Percentiles rank a stretch among this genome's conserved stretches.
Evolutionary conservation across 2,797 vertebrate genomes (phyloP).

Genomic region (Silurus aristotelis): DNA sequence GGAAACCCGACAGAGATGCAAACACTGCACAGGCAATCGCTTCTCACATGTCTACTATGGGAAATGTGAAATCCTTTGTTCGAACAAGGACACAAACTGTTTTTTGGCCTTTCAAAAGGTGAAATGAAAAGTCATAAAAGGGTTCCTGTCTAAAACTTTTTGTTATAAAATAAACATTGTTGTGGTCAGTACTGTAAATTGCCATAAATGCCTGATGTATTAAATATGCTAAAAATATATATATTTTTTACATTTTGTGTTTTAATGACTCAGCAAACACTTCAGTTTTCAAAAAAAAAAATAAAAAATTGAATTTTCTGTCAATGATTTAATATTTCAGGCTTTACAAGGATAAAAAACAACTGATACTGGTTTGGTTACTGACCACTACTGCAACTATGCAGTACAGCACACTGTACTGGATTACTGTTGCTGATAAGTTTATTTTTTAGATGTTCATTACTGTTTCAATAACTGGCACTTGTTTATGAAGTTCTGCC

Average conservation of each 20-base stretch:
- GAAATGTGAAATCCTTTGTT: constrained; percentile 16
- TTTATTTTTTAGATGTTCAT: background rate
- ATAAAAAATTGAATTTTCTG: too few species aligned
- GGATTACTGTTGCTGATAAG: background rate
- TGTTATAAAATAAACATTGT: too few species aligned
- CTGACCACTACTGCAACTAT: background rate
- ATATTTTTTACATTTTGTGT: background rate
- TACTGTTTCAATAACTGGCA: background rate
- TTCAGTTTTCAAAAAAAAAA: constrained; percentile 7
- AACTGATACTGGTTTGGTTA: background rate
- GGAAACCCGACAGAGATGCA: constrained; percentile 49
- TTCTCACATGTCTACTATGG: constrained; percentile 40
- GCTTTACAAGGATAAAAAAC: background rate
- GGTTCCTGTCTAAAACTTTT: background rate
- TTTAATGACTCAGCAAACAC: constrained; percentile 5
- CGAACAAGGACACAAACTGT: constrained; percentile 51
- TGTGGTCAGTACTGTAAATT: background rate
- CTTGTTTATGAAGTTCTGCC: background rate
- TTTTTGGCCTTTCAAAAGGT: background rate
- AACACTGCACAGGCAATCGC: constrained; percentile 45
- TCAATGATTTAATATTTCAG: background rate
- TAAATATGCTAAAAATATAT: constrained; percentile 1
- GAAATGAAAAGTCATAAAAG: constrained; percentile 4
- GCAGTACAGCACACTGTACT: background rate
- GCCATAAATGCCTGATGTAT: background rate